These are phyloP conservation scores for Cinclus mexicanus DNA, from an alignment of 2,113 vertebrate genomes.

Conservation along the genomic window DNA sequence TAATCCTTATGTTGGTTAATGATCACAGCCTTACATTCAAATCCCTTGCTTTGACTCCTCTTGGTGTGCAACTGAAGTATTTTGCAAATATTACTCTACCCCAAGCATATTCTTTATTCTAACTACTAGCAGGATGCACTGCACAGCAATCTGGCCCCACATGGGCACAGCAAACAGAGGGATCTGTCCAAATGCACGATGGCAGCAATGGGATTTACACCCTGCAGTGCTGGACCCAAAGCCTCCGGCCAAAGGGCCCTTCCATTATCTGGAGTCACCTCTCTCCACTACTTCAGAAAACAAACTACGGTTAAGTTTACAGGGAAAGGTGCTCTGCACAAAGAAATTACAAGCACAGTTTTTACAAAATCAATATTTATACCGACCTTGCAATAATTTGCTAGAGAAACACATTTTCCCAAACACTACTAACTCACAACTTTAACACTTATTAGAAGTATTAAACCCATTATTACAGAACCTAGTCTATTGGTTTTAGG, in stretches of 20 bases:
- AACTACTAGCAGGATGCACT: background rate
- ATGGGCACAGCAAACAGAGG: background rate
- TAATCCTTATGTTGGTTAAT: background rate
- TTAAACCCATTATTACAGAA: background rate
- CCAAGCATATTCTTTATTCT: background rate
- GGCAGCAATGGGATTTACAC: rapidly evolving
- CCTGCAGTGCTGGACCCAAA: background rate
- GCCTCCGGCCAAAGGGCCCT: background rate
- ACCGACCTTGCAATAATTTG: background rate
- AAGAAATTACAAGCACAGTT: background rate
- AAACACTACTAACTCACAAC: rapidly evolving
- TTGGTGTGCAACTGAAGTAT: background rate
- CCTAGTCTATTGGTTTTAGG: background rate
- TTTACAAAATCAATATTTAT: background rate
- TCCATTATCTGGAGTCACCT: background rate
- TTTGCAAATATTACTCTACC: background rate
- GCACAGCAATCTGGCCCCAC: rapidly evolving
- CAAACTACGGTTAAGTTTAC: background rate
- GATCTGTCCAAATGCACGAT: background rate
- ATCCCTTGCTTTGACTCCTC: background rate
- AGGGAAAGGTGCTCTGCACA: background rate
- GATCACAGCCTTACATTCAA: background rate
- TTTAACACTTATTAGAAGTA: background rate
- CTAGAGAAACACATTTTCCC: background rate
- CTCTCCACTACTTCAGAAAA: background rate